Percentiles rank a stretch among this genome's conserved stretches.
Conservation (phyloP, 92 coral and sea anemone species). For the Parazoanthus atlanticus region DNA sequence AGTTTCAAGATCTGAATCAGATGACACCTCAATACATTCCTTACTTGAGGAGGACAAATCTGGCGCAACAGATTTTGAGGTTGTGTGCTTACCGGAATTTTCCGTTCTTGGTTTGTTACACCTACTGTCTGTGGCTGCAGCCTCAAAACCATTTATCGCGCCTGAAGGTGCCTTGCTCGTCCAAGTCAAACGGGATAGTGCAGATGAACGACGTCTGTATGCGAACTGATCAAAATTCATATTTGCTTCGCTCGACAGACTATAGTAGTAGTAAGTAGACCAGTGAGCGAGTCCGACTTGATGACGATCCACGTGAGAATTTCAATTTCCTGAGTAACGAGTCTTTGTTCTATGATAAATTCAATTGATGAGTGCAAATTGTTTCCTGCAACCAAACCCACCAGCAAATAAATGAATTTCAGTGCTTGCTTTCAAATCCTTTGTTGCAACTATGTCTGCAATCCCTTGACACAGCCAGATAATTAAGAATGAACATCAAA, state of each 20-base stretch:
- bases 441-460: background rate
- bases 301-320: constrained; percentile 21
- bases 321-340: background rate
- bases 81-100: background rate
- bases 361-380: background rate
- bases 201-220: constrained; percentile 20
- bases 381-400: background rate
- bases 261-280: too few relatives aligned
- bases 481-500: background rate
- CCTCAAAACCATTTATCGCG: background rate
- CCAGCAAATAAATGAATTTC: background rate
- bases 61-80: background rate
- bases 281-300: too few relatives aligned
- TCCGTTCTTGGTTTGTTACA: background rate
- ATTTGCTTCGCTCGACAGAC: background rate
- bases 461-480: background rate
- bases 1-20: constrained; percentile 39
- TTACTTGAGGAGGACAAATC: background rate
- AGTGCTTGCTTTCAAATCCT: background rate
- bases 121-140: background rate
- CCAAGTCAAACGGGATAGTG: background rate
- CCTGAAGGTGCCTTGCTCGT: background rate
- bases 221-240: constrained; percentile 34
- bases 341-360: background rate
- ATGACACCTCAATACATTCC: background rate